A percentile compares a stretch with the other conserved stretches of the same genome.
Evolutionary conservation across 2,113 vertebrate genomes (phyloP).

Genomic region (Panthera tigris): DNA sequence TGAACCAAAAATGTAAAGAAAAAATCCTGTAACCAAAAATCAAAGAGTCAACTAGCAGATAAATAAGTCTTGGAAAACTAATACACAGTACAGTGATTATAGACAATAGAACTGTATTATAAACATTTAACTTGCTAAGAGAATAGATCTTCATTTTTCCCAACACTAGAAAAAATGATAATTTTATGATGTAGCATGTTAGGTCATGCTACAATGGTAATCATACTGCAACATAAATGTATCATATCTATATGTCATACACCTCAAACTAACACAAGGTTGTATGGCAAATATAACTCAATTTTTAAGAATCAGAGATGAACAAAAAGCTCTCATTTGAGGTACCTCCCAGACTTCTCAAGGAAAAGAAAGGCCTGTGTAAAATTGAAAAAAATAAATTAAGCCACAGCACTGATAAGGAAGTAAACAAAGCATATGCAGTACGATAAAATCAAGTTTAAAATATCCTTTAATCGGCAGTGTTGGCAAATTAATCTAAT

Average conservation of each 20-base stretch:
- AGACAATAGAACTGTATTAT: neutral
- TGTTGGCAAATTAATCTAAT: slow-evolving; percentile 45
- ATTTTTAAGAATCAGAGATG: neutral
- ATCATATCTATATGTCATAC: neutral
- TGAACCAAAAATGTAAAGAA: neutral
- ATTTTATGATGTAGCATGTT: neutral
- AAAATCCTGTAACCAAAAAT: neutral
- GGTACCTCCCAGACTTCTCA: neutral
- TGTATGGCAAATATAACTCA: neutral
- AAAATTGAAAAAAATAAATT: neutral
- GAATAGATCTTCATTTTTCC: neutral
- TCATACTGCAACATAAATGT: neutral
- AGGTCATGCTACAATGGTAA: neutral
- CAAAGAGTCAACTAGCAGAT: neutral
- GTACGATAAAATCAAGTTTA: slow-evolving; percentile 50
- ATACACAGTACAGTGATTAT: neutral
- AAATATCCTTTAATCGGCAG: slow-evolving; percentile 14
- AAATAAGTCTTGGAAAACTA: neutral
- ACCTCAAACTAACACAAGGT: neutral
- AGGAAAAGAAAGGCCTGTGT: neutral
- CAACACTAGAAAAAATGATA: neutral
- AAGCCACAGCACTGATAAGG: neutral
- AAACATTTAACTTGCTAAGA: neutral
- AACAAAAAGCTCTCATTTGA: neutral
- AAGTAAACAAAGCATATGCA: slow-evolving; percentile 13